These are phyloP conservation scores for Busseola fusca DNA, from an alignment of 2,888 invertebrate species.

Conservation along the genomic window DNA sequence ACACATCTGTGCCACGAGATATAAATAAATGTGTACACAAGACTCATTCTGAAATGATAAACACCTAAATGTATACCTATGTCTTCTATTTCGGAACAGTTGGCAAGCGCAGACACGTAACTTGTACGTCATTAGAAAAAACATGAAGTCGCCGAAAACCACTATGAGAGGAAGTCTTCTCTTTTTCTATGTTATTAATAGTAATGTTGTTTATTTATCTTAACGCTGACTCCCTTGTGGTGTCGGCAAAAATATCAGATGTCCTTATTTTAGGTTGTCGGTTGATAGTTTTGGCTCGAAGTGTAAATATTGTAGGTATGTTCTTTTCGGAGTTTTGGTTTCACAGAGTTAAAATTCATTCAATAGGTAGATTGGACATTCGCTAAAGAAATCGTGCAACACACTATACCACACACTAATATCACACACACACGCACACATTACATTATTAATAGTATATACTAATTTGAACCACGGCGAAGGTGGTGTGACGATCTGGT, in stretches of 20 bases:
- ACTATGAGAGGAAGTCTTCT: constrained; percentile 27
- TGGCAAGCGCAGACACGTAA: constrained; percentile 29
- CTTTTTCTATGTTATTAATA: constrained; percentile 7
- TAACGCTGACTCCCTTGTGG: constrained; percentile 33
- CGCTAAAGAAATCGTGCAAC: too few relatives aligned
- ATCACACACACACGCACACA: too few relatives aligned
- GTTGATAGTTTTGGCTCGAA: constrained; percentile 12
- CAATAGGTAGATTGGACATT: background rate
- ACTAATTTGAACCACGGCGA: too few relatives aligned
- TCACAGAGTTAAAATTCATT: background rate
- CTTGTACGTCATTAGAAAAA: constrained; percentile 18
- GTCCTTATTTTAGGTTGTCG: constrained; percentile 16
- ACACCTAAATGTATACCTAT: constrained; percentile 25
- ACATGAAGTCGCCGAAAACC: constrained; percentile 14
- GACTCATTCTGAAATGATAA: constrained; percentile 18
- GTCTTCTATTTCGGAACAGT: constrained; percentile 33
- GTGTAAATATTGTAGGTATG: constrained; percentile 21
- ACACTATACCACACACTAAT: too few relatives aligned
- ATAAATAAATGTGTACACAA: constrained; percentile 40
- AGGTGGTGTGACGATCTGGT: too few relatives aligned
- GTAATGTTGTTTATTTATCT: constrained; percentile 45
- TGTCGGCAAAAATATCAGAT: constrained; percentile 28
- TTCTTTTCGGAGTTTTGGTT: constrained; percentile 3
- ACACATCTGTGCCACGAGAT: constrained; percentile 1
- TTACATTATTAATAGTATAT: too few relatives aligned